These are phyloP conservation scores for Drosophila nannoptera DNA, from an alignment of 1,140 invertebrate genomes.

Conservation along the genomic window DNA sequence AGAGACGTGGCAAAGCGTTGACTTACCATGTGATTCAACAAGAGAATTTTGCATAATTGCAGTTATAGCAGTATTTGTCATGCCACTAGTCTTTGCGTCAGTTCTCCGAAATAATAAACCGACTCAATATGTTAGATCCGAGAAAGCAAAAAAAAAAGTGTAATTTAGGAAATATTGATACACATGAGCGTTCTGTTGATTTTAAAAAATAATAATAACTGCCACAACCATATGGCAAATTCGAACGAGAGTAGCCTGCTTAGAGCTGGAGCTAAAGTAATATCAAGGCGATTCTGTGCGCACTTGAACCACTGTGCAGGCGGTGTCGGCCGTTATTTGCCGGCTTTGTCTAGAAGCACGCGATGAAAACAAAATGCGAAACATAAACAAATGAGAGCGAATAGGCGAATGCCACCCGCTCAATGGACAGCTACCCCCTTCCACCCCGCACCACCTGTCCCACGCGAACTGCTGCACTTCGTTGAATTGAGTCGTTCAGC, in stretches of 20 bases:
- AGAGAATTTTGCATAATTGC: constrained; percentile 36
- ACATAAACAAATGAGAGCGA: constrained; percentile 21
- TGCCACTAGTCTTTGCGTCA: constrained; percentile 2
- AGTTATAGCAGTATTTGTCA: neutral
- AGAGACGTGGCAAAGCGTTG: too few species aligned
- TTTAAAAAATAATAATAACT: constrained; percentile 17
- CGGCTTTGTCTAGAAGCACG: constrained; percentile 28
- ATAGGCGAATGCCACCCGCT: neutral
- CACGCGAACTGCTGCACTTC: constrained; percentile 13
- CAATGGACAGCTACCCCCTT: neutral
- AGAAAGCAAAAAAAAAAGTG: constrained; percentile 23
- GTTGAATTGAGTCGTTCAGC: constrained; percentile 11
- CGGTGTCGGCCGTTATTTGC: neutral
- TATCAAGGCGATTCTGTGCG: too few species aligned
- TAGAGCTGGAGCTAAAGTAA: neutral
- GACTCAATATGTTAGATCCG: constrained; percentile 2
- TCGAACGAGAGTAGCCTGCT: constrained; percentile 6
- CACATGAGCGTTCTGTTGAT: constrained; percentile 21
- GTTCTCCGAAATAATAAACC: constrained; percentile 1
- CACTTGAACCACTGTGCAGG: constrained; percentile 9
- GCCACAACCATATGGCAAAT: neutral
- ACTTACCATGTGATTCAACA: neutral
- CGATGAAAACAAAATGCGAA: constrained; percentile 19
- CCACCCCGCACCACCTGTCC: neutral
- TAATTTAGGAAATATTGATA: constrained; percentile 39